Evolutionary conservation across 2,888 invertebrate species (phyloP).

Genomic region (Dasypolia templi): DNA sequence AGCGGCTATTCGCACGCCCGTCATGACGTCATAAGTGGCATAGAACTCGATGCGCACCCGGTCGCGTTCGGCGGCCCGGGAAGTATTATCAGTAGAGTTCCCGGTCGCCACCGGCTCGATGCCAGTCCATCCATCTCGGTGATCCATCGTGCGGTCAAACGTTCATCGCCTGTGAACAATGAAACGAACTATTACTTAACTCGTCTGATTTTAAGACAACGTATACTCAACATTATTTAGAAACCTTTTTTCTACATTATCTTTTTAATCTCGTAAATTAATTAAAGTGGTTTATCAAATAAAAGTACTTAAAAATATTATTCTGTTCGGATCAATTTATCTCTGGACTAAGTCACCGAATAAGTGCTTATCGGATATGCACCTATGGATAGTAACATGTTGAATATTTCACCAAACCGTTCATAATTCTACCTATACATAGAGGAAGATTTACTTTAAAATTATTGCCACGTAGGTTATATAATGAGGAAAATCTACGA

Average conservation of each 20-base stretch:
- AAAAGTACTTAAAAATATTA: slow-evolving; percentile 9
- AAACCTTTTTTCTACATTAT: slow-evolving; percentile 35
- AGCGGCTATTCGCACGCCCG: slow-evolving; percentile 97
- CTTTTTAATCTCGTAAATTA: slow-evolving; percentile 20
- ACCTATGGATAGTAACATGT: background rate
- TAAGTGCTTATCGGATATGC: slow-evolving; percentile 11
- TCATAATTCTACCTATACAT: background rate
- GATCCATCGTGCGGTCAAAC: slow-evolving; percentile 88
- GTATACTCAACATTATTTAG: slow-evolving; percentile 9
- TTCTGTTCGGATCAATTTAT: slow-evolving; percentile 16
- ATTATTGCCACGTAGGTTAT: background rate
- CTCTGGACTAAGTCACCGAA: slow-evolving; percentile 14
- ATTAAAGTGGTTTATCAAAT: slow-evolving; percentile 12
- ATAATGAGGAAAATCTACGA: background rate
- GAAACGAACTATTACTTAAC: slow-evolving; percentile 49
- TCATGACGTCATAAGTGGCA: slow-evolving; percentile 98
- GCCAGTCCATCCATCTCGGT: slow-evolving; percentile 85
- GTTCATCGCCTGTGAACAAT: slow-evolving; percentile 87
- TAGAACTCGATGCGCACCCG: slow-evolving; percentile 95
- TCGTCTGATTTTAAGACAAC: slow-evolving; percentile 20
- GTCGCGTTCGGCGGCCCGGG: slow-evolving; percentile 91
- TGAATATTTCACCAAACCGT: background rate
- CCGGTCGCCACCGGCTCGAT: slow-evolving; percentile 80
- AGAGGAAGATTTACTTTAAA: background rate
- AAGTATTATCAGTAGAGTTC: slow-evolving; percentile 82